phyloP scores from a whole-genome alignment of 2,113 vertebrate species.

The Scalopus aquaticus region DNA sequence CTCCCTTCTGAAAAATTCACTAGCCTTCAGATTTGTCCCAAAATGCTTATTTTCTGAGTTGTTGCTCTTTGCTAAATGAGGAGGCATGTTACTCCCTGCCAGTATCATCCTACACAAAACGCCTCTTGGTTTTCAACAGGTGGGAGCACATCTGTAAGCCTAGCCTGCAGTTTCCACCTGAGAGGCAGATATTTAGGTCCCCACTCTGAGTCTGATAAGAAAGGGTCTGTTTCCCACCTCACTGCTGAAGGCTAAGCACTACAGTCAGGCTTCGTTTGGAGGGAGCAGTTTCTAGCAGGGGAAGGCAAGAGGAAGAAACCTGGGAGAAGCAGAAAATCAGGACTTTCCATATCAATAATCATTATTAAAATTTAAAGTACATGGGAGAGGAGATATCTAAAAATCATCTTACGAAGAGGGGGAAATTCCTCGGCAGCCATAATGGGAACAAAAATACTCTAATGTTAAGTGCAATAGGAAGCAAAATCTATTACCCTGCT shows the following conservation, averaged over 20 bases:
- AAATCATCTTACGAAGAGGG: slow-evolving; percentile 13
- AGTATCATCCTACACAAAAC: neutral
- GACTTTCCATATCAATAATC: neutral
- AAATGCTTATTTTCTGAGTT: slow-evolving; percentile 41
- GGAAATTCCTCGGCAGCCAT: slow-evolving; percentile 35
- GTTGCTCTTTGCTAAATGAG: slow-evolving; percentile 17
- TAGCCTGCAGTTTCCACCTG: neutral
- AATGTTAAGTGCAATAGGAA: slow-evolving; percentile 3
- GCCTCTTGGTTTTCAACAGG: neutral
- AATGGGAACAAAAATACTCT: slow-evolving; percentile 32
- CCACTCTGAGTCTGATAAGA: neutral
- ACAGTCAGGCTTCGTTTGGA: neutral
- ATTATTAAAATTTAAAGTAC: slow-evolving; percentile 48
- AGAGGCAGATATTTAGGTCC: slow-evolving; percentile 2
- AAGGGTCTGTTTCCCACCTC: neutral
- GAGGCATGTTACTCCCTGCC: neutral
- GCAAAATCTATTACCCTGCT: neutral
- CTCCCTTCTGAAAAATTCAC: slow-evolving; percentile 27
- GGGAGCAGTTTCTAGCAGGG: neutral
- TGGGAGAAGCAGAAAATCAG: slow-evolving; percentile 3
- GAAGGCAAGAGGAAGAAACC: neutral
- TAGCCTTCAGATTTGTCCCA: slow-evolving; percentile 15
- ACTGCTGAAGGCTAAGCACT: neutral
- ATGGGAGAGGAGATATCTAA: slow-evolving; percentile 28
- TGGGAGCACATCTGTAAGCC: neutral